phyloP scores from a whole-genome alignment of 2,888 invertebrate species.

The Lottia scabra region DNA sequence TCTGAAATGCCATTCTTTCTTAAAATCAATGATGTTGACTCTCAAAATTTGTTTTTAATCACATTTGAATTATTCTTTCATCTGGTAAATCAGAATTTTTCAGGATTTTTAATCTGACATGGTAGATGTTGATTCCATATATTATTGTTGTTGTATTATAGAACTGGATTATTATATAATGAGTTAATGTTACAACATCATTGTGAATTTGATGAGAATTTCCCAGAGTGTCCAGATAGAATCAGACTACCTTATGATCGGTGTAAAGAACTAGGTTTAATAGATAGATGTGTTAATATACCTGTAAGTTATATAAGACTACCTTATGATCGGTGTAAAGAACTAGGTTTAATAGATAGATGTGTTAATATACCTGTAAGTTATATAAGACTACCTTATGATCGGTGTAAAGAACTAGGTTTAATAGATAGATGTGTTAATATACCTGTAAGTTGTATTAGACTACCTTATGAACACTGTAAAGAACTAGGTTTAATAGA shows the following conservation, averaged over 20 bases:
- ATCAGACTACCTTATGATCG: conserved; percentile 79
- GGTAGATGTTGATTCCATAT: no score
- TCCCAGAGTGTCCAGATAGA: conserved; percentile 85
- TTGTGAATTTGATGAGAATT: conserved; percentile 72
- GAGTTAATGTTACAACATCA: conserved; percentile 81
- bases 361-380: conserved; percentile 70
- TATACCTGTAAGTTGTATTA: conserved; percentile 72
- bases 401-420: conserved; percentile 78
- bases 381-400: conserved; percentile 76
- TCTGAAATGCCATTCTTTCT: no score
- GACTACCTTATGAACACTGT: conserved; percentile 78
- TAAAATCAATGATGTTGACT: no score
- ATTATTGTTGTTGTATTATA: conserved; percentile 33
- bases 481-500: conserved; percentile 77
- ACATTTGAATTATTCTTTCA: no score
- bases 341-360: conserved; percentile 77
- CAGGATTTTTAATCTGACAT: no score
- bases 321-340: conserved; percentile 79
- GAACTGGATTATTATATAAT: conserved; percentile 84
- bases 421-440: conserved; percentile 75
- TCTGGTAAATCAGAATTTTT: no score
- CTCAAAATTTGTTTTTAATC: no score
- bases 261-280: conserved; percentile 77
- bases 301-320: conserved; percentile 72
- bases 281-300: conserved; percentile 74